Evolutionary conservation across 2,113 vertebrate genomes (phyloP).

Genomic region (Epinephelus moara): DNA sequence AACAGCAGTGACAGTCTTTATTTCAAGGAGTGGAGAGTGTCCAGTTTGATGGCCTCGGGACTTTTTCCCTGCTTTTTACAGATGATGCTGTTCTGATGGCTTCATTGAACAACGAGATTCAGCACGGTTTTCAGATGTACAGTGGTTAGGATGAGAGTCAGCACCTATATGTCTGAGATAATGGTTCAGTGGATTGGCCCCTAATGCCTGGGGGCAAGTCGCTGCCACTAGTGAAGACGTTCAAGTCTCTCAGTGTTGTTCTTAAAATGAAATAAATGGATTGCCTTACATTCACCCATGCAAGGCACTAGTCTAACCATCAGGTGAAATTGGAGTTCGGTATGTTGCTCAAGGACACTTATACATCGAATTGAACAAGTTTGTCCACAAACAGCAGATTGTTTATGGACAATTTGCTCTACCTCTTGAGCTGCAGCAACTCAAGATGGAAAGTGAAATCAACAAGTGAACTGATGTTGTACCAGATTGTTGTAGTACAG

Average conservation of each 20-base stretch:
- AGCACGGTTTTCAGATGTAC: background rate
- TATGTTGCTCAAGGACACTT: background rate
- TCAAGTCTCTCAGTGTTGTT: background rate
- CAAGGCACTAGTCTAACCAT: background rate
- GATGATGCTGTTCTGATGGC: background rate
- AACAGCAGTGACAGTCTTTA: background rate
- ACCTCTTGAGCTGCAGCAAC: background rate
- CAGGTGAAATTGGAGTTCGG: background rate
- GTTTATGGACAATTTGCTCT: background rate
- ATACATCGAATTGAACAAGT: background rate
- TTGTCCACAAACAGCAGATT: no score
- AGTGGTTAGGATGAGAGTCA: background rate
- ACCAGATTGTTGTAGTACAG: background rate
- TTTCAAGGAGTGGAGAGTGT: background rate
- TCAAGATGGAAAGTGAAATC: background rate
- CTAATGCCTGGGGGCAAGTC: background rate
- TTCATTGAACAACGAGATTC: background rate
- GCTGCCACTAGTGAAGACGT: background rate
- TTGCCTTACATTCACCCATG: background rate
- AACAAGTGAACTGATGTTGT: background rate
- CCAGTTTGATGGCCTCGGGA: background rate
- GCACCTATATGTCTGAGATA: background rate
- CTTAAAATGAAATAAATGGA: background rate
- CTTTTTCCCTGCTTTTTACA: background rate
- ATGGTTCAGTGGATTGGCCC: background rate